phyloP scores from a whole-genome alignment of 23 tunicate genomes.

The Styela plicata region DNA sequence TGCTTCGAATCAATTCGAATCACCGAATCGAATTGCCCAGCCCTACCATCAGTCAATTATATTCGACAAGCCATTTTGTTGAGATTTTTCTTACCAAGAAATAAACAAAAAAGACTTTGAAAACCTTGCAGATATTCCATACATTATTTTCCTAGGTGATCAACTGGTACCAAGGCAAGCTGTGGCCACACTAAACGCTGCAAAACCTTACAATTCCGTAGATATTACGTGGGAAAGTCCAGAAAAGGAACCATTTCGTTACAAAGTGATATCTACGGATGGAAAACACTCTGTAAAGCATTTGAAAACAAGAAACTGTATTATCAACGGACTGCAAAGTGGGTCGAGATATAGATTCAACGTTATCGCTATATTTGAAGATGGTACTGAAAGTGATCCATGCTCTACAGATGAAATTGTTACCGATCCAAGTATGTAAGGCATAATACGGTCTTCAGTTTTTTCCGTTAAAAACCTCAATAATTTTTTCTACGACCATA shows the following conservation, averaged over 20 bases:
- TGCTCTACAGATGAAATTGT: background rate
- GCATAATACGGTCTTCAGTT: too few species aligned
- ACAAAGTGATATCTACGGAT: background rate
- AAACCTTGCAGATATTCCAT: too few species aligned
- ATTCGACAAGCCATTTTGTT: too few species aligned
- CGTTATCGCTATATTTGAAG: background rate
- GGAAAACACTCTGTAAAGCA: background rate
- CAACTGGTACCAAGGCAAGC: background rate
- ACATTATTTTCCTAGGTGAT: background rate
- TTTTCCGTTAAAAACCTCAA: too few species aligned
- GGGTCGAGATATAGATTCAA: background rate
- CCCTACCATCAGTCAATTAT: too few species aligned
- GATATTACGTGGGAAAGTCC: background rate
- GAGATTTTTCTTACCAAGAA: too few species aligned
- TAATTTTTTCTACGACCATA: too few species aligned
- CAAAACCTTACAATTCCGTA: background rate
- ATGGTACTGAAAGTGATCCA: background rate
- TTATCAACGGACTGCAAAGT: background rate
- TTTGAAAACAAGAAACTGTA: background rate
- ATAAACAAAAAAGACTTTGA: too few species aligned
- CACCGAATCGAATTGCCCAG: too few species aligned
- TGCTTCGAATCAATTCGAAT: too few species aligned
- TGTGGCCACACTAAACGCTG: background rate
- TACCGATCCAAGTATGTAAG: background rate
- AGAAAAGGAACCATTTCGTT: background rate